A percentile compares a stretch with the other conserved stretches of the same genome.
Conservation (phyloP, 2,888 invertebrate genomes). For the Epistrophe grossulariae region DNA sequence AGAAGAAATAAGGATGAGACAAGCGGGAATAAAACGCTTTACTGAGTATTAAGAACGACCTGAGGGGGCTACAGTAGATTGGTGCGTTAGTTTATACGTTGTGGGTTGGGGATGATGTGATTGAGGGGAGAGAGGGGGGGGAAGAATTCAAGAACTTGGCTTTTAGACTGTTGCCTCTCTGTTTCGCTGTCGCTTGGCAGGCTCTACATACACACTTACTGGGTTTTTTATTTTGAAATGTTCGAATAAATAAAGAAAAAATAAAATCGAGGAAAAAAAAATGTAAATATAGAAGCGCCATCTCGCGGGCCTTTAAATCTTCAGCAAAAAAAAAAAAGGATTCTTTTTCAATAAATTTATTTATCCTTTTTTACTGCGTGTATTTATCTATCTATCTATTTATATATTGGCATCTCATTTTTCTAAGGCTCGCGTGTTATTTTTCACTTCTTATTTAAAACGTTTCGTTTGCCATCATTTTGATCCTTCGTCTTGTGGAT, state of each 20-base stretch:
- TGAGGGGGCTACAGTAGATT: constrained; percentile 12
- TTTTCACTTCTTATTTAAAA: constrained; percentile 63
- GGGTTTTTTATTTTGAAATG: constrained; percentile 41
- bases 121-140: background rate
- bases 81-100: background rate
- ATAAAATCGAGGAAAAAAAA: constrained; percentile 30
- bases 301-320: constrained; percentile 49
- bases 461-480: constrained; percentile 38
- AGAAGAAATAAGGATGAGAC: constrained; percentile 37
- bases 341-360: constrained; percentile 74
- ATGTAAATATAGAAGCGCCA: constrained; percentile 9
- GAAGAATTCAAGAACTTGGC: constrained; percentile 59
- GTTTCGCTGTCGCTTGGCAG: background rate
- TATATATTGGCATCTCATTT: constrained; percentile 24
- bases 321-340: constrained; percentile 38
- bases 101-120: background rate
- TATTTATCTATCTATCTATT: background rate
- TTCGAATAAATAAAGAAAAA: constrained; percentile 66
- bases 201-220: background rate
- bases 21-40: constrained; percentile 60
- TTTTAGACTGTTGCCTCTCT: constrained; percentile 63
- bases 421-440: constrained; percentile 54
- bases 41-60: constrained; percentile 62
- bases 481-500: constrained; percentile 62
- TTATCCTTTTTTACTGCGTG: constrained; percentile 51